Conservation (phyloP, 2,888 invertebrate species). For the Endotricha flammealis region DNA sequence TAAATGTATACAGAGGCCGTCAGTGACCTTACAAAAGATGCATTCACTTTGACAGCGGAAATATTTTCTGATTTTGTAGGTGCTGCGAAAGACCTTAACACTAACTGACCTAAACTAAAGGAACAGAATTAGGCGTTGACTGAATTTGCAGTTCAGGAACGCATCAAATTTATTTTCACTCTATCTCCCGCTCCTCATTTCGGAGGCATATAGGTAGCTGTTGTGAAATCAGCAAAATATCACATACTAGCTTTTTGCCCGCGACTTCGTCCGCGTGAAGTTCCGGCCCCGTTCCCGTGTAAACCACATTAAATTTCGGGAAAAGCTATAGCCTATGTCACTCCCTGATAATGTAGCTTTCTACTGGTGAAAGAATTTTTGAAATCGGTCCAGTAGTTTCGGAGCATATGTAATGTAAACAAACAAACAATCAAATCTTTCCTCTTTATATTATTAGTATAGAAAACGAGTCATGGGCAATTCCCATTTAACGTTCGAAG, state of each 20-base stretch:
- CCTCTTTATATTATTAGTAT: no score
- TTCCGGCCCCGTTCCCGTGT: no score
- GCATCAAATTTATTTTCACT: constrained; percentile 23
- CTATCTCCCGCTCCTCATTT: constrained; percentile 27
- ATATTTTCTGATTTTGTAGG: constrained; percentile 29
- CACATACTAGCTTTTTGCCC: no score
- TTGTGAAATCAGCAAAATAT: background rate
- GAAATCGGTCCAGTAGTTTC: no score
- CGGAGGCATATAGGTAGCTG: constrained; percentile 22
- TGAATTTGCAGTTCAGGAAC: constrained; percentile 25
- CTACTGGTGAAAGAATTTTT: no score
- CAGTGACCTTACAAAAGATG: constrained; percentile 24
- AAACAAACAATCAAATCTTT: no score
- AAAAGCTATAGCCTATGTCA: no score
- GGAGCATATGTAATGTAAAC: no score
- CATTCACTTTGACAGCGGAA: constrained; percentile 25
- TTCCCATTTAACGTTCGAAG: background rate
- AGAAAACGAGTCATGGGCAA: background rate
- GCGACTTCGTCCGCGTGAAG: no score
- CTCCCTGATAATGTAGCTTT: no score
- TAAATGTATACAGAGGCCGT: constrained; percentile 26
- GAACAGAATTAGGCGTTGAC: constrained; percentile 8
- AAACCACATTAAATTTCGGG: no score
- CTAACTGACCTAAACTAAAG: constrained; percentile 22
- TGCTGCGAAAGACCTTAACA: constrained; percentile 21